Evolutionary conservation across 23 tunicate species (phyloP), one percentile per base, ranked within the genome.

Genomic region (Diplosoma virens): DNA sequence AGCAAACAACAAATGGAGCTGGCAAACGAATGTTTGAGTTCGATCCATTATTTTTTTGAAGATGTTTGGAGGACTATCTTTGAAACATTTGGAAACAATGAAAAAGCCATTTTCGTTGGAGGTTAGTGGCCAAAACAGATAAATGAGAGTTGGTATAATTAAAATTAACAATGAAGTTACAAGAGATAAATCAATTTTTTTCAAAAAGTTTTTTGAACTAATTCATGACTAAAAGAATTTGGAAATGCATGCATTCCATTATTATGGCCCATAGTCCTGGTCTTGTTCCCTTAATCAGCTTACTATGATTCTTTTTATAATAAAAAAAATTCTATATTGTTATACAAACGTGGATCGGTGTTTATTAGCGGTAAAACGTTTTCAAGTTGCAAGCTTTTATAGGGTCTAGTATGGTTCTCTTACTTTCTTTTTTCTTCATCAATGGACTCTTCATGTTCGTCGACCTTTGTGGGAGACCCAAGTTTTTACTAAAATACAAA

Each of bases 401-500:
- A 87, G 96, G 96, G 6, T 76, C 96, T 11, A 78, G 75, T 17
- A 67, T 81, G 72, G 78, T 75, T 0, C 32, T 79, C 5, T 86
- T 72, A n/a, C 46, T 82, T 21, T 63, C 86, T 20, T 89, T 82
- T 36, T 89, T 84, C 53, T 54, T 71, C 11, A 69, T 83, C 74
- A 82, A 89, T 46, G 21, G 63, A 1, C 21, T 76, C 41, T 92
- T 82, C 76, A 79, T 76, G 76, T 76, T 59, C 30, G 69, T 92
- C 58, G 97, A 92, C 53, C 76, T 71, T 25, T 70, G 77, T 20
- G 97, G 89, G 29, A 76, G 35, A 2, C 97, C 97, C 11, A 68
- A 68, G 33, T 92, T 85, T 59, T 47, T 92, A 30, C 84, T 66
- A 28, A 92, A 81, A 73, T 92, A 92, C 84, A 92, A 92, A 59